Evolutionary conservation across 2,888 invertebrate genomes (phyloP).

Genomic region (Mantis religiosa): DNA sequence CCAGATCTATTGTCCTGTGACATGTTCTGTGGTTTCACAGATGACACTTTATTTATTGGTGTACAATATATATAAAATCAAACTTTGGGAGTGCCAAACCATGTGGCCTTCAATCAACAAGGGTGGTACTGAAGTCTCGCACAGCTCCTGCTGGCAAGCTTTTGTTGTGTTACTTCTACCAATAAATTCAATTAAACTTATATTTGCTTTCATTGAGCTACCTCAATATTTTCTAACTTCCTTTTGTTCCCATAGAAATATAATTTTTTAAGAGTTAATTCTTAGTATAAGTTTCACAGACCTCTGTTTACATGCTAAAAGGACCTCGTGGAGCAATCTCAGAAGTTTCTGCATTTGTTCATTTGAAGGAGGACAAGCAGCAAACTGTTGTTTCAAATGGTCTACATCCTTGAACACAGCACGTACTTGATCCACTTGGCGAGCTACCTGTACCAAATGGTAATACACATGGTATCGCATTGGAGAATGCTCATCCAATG

Average conservation of each 20-base stretch:
- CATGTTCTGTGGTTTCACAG: too few species aligned
- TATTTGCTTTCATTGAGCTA: too few species aligned
- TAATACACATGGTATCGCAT: conserved; percentile 91
- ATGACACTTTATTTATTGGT: too few species aligned
- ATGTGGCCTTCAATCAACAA: too few species aligned
- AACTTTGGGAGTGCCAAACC: too few species aligned
- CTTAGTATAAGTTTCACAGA: conserved; percentile 39
- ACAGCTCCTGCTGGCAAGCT: too few species aligned
- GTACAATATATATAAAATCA: too few species aligned
- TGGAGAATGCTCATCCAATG: conserved; percentile 76
- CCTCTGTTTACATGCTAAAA: conserved; percentile 83
- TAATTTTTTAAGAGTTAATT: neutral
- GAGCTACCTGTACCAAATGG: conserved; percentile 83
- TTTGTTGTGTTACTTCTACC: too few species aligned
- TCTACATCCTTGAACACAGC: conserved; percentile 83
- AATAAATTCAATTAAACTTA: too few species aligned
- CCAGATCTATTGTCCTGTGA: too few species aligned
- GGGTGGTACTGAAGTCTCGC: too few species aligned
- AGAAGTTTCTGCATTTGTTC: conserved; percentile 90
- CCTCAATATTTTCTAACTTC: neutral
- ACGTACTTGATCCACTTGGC: conserved; percentile 78
- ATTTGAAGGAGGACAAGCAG: conserved; percentile 73
- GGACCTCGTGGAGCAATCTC: conserved; percentile 81
- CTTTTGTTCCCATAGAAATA: neutral
- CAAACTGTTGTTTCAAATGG: conserved; percentile 75